Evolutionary conservation across 1,140 invertebrate genomes (phyloP).

Genomic region (Eupeodes corollae): DNA sequence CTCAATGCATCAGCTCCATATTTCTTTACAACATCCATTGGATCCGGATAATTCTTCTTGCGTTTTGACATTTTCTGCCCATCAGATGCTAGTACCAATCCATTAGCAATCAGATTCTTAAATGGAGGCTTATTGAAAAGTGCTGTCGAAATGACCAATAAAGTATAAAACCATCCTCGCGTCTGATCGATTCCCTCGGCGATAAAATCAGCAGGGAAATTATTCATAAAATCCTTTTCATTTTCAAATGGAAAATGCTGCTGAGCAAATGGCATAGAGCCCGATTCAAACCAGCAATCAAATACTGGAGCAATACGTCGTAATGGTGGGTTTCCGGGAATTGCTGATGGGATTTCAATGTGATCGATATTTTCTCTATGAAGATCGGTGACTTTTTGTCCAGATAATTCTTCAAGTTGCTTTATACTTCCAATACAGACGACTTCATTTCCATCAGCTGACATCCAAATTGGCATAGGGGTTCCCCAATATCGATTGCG

Average conservation of each 20-base stretch:
- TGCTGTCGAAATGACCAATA: constrained; percentile 90
- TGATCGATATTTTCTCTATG: constrained; percentile 93
- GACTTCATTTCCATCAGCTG: constrained; percentile 85
- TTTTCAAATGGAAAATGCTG: constrained; percentile 94
- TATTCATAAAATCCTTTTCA: constrained; percentile 79
- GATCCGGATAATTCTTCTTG: constrained; percentile 98
- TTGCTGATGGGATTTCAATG: constrained; percentile 83
- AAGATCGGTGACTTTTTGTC: constrained; percentile 73
- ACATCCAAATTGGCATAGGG: constrained; percentile 96
- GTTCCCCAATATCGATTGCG: constrained; percentile 99
- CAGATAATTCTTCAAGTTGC: constrained; percentile 76
- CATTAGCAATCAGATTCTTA: constrained; percentile 95
- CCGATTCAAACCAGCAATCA: constrained; percentile 99
- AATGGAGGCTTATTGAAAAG: constrained; percentile 96
- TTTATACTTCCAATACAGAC: constrained; percentile 91
- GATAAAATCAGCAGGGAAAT: constrained; percentile 99
- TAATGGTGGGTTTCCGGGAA: constrained; percentile 70
- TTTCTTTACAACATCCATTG: constrained; percentile 79
- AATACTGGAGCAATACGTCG: constrained; percentile 88
- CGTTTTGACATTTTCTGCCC: constrained; percentile 99
- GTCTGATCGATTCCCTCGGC: constrained; percentile 99
- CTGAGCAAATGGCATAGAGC: constrained; percentile 98
- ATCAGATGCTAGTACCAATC: constrained; percentile 87
- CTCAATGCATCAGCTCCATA: constrained; percentile 95
- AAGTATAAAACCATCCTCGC: constrained; percentile 96